A percentile compares a stretch with the other conserved stretches of the same genome.
Evolutionary conservation across 2,888 invertebrate genomes (phyloP).

Genomic region (Heliconius charithonia): DNA sequence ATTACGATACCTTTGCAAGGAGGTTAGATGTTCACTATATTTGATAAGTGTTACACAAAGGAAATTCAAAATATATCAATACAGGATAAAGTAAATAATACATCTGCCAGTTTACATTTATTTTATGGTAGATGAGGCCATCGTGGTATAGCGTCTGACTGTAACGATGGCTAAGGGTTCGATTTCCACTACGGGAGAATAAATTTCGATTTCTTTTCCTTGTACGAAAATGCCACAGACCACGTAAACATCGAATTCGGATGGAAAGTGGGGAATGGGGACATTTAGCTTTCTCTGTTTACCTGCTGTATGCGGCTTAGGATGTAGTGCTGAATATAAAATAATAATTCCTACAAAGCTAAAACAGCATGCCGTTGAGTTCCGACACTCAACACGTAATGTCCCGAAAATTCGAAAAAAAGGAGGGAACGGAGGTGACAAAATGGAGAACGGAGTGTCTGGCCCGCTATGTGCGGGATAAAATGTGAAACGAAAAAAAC

Average conservation of each 20-base stretch:
- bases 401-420: too few relatives aligned
- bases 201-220: neutral
- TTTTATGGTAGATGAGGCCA: neutral
- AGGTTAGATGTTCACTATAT: conserved; percentile 1
- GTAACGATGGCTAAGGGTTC: neutral
- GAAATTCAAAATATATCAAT: conserved; percentile 16
- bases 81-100: conserved; percentile 1
- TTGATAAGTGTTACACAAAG: conserved; percentile 27
- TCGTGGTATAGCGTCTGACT: neutral
- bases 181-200: neutral
- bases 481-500: too few relatives aligned
- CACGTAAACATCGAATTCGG: neutral
- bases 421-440: too few relatives aligned
- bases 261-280: too few relatives aligned
- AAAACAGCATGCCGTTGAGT: too few relatives aligned
- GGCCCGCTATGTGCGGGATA: too few relatives aligned
- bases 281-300: too few relatives aligned
- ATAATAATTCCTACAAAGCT: neutral
- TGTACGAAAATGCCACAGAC: neutral
- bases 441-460: too few relatives aligned
- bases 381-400: too few relatives aligned
- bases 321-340: neutral
- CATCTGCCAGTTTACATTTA: neutral
- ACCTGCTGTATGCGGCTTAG: neutral
- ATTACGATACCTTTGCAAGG: neutral